Percentiles rank a stretch among this genome's conserved stretches.
These are phyloP conservation scores for Hyles lineata DNA, from an alignment of 2,888 invertebrate species.

Conservation along the genomic window DNA sequence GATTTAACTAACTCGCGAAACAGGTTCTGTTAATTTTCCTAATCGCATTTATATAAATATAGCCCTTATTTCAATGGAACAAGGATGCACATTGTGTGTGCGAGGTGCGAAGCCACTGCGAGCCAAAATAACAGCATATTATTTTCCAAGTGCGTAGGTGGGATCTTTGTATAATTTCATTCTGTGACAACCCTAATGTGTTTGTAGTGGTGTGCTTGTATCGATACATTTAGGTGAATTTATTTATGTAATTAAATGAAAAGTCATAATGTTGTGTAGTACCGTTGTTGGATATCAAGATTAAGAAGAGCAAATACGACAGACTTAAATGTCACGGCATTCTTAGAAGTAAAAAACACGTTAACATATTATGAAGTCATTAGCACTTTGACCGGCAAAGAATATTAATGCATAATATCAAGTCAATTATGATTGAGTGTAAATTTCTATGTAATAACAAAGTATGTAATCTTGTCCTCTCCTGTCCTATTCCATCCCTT, in stretches of 20 bases:
- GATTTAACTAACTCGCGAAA: constrained; percentile 72
- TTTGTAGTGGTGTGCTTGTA: constrained; percentile 56
- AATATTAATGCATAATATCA: too few species aligned
- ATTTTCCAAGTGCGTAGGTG: constrained; percentile 75
- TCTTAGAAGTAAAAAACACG: too few species aligned
- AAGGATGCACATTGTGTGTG: constrained; percentile 42
- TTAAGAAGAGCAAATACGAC: too few species aligned
- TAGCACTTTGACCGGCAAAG: too few species aligned
- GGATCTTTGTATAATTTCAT: constrained; percentile 78
- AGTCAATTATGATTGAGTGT: too few species aligned
- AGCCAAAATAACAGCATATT: constrained; percentile 73
- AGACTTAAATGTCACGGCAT: too few species aligned
- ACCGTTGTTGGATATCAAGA: too few species aligned
- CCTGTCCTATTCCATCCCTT: too few species aligned
- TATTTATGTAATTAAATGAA: neutral
- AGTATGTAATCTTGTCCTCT: too few species aligned
- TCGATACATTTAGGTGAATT: constrained; percentile 40
- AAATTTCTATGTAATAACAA: too few species aligned
- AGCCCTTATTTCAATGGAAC: constrained; percentile 34
- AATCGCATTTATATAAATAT: constrained; percentile 54
- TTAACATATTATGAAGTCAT: too few species aligned
- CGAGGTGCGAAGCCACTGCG: constrained; percentile 40
- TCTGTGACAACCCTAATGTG: constrained; percentile 75
- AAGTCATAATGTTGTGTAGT: neutral
- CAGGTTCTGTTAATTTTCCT: constrained; percentile 55